Base-by-base conservation (phyloP, 2,113 vertebrate species). In the Stictonetta naevosa region DNA sequence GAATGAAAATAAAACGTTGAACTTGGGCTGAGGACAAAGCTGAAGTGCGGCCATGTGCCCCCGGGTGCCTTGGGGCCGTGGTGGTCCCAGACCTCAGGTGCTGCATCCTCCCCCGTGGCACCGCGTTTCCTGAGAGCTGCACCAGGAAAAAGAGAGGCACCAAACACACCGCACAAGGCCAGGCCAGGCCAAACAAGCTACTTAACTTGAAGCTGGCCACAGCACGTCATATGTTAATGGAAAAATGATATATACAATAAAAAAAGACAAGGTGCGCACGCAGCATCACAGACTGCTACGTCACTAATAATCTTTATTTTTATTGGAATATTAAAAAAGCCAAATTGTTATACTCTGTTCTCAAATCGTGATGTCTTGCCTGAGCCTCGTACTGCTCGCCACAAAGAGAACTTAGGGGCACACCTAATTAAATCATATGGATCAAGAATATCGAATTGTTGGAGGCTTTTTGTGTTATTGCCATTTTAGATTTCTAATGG, bases 381-480 rank as follows among this genome's bases (percentile, higher is more conserved):
- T 79, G 69, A 96, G 82, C 74, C 81, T 63, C 34, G 64, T 25
- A 59, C 77, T 75, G 86, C 68, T 90, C 84, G 86, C 82, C 90
- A 94, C 53, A 73, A 93, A 75, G 60, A 87, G 76, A 89, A 86
- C 38, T 90, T 96, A 71, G 31, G 83, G 83, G 81, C 94, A 93
- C 56, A 75, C 90, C 95, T 95, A 93, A 96, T 95, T 92, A 93
- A 96, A 91, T 66, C 1, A 0, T 88, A 81, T 88, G 85, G 93
- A 96, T 90, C 88, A 76, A 81, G 67, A 60, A 56, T 75, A 82
- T 52, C 74, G 60, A 82, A 52, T 59, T 88, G 83, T 64, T 78
- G 50, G 82, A 90, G 25, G 23, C 2, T 0, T 6, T 73, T 71
- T 74, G 34, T 92, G 64, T 53, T 87, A 38, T 28, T 72, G n/a